Evolutionary conservation across 2,113 vertebrate species (phyloP).

Genomic region (Climacteris rufus): DNA sequence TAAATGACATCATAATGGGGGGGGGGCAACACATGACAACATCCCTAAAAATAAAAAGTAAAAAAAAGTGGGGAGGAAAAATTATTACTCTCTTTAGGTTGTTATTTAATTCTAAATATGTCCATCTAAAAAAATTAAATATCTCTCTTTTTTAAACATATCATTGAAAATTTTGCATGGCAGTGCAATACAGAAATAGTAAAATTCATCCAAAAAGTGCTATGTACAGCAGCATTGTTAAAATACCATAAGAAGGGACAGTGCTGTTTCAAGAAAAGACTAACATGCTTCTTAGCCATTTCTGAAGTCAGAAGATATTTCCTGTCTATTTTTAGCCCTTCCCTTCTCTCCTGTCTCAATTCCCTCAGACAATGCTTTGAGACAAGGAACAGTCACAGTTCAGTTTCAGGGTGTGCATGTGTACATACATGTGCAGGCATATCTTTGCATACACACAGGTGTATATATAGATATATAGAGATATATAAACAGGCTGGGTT

Average conservation of each 20-base stretch:
- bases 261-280: not conserved
- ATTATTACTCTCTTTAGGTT: slow-evolving; percentile 28
- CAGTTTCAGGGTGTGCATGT: not conserved
- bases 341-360: slow-evolving; percentile 4
- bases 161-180: slow-evolving; percentile 66
- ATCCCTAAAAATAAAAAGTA: slow-evolving; percentile 22
- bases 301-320: not conserved
- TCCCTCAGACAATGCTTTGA: not conserved
- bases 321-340: not conserved
- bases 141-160: slow-evolving; percentile 44
- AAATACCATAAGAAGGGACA: not conserved
- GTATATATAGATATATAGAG: not conserved
- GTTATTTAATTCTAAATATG: slow-evolving; percentile 69
- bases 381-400: slow-evolving; percentile 19
- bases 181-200: slow-evolving; percentile 79
- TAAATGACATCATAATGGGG: not conserved
- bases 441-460: not conserved
- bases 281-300: not conserved
- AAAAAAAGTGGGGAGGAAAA: not conserved
- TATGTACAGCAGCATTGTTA: slow-evolving; percentile 68
- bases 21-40: not conserved
- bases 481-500: not conserved
- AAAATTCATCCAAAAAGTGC: slow-evolving; percentile 71
- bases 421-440: not conserved
- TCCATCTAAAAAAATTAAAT: slow-evolving; percentile 67